Evolutionary conservation across 1,140 invertebrate genomes (phyloP), one percentile per base, ranked within the genome.

Genomic region (Drosophila sturtevanti): DNA sequence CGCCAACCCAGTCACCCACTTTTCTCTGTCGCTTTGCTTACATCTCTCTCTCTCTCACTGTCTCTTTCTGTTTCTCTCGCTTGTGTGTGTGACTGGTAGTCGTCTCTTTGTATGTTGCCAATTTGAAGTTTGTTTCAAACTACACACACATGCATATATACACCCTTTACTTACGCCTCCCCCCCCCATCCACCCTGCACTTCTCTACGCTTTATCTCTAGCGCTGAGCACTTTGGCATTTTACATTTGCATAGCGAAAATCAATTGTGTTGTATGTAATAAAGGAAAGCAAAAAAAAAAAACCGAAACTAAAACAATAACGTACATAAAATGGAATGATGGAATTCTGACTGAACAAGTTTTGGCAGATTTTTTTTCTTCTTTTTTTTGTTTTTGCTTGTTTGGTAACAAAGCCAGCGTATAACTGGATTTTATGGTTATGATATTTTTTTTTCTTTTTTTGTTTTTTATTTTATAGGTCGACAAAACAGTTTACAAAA

Each of bases 51-150:
- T 54, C 38, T 58, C 11, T 58, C n/a, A n/a, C n/a, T n/a, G n/a
- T 48, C 14, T 44, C 24, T n/a, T 4, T n/a, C n/a, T 54, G 34
- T 58, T 10, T 58, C 16, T 38, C 27, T 64, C 22, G 14, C 16
- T 55, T 34, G 31, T 63, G 68, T 63, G 55, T 68, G 67, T 59
- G 48, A 31, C 52, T 69, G 44, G 65, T 68, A 51, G 72, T 24
- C 58, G 54, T 63, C 34, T 48, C 38, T 72, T 67, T 70, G 68
- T 87, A 63, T 69, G 41, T 77, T 64, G 69, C 51, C 63, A 81
- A 86, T 81, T 87, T 86, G 51, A 78, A 81, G 84, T 79, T 87
- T 82, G 71, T 74, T 82, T 55, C 59, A 78, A 81, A 81, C 70
- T 78, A 1, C 27, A 31, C 5, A 31, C 27, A 31, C 6, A 31